Conservation (phyloP, 2,888 invertebrate species). For the Clusia tigrina region DNA sequence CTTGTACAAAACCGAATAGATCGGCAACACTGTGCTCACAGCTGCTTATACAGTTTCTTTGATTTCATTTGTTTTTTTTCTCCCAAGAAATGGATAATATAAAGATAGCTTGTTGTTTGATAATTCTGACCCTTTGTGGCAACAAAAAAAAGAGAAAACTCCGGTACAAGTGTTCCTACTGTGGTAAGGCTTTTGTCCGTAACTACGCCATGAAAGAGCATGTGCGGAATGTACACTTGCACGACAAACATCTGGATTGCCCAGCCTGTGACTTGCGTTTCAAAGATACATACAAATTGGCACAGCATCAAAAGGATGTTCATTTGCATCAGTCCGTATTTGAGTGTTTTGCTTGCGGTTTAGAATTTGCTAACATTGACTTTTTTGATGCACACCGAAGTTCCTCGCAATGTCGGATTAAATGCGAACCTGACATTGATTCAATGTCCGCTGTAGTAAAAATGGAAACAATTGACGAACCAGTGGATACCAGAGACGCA, state of each 20-base stretch:
- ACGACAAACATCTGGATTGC: constrained; percentile 51
- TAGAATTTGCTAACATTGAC: constrained; percentile 57
- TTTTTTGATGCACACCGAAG: constrained; percentile 59
- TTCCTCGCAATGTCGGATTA: constrained; percentile 58
- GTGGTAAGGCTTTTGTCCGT: constrained; percentile 45
- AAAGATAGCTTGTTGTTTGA: too few relatives aligned
- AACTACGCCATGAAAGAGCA: constrained; percentile 57
- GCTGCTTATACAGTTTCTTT: too few relatives aligned
- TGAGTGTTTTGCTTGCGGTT: constrained; percentile 51
- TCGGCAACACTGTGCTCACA: too few relatives aligned
- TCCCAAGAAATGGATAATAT: too few relatives aligned
- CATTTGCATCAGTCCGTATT: constrained; percentile 54
- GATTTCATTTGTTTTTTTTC: too few relatives aligned
- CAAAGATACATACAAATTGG: constrained; percentile 58
- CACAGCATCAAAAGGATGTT: constrained; percentile 55
- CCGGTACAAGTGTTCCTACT: constrained; percentile 49
- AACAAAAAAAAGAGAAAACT: constrained; percentile 58
- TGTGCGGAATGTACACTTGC: constrained; percentile 57
- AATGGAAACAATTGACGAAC: too few relatives aligned
- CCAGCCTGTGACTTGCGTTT: constrained; percentile 59
- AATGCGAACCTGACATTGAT: too few relatives aligned
- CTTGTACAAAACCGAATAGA: too few relatives aligned
- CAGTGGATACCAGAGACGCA: too few relatives aligned
- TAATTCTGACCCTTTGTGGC: too few relatives aligned
- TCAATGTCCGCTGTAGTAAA: constrained; percentile 31